A percentile compares a stretch with the other conserved stretches of the same genome.
phyloP scores from a whole-genome alignment of 1,140 invertebrate genomes.

The Teleogryllus occipitalis region DNA sequence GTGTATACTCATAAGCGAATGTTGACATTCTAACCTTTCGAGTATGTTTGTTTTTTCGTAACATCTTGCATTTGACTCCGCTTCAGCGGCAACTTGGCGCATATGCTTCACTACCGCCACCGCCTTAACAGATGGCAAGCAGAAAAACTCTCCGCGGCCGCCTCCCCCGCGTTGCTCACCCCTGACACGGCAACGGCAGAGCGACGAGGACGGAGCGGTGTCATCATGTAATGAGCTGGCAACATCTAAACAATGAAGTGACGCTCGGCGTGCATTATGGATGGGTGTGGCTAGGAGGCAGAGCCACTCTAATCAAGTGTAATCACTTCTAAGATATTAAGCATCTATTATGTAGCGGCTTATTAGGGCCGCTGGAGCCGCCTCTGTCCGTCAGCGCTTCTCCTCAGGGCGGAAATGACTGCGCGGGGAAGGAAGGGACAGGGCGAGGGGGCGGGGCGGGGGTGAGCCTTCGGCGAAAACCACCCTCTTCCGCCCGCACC shows the following conservation, averaged over 20 bases:
- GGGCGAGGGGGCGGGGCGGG: background rate
- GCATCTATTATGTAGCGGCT: constrained; percentile 1
- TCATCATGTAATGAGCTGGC: constrained; percentile 3
- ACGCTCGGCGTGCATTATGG: background rate
- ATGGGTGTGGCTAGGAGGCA: background rate
- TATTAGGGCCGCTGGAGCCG: background rate
- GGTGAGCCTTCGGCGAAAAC: no score
- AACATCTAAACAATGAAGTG: constrained; percentile 5
- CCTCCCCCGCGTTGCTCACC: no score
- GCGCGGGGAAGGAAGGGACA: background rate
- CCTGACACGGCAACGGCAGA: background rate
- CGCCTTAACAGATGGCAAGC: no score
- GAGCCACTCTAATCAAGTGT: background rate
- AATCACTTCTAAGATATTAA: constrained; percentile 6
- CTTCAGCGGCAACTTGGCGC: no score
- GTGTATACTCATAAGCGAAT: no score
- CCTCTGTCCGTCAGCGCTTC: background rate
- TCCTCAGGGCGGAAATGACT: background rate
- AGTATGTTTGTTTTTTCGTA: no score
- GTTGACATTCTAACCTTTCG: no score
- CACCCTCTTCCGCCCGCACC: no score
- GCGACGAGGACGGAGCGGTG: constrained; percentile 1
- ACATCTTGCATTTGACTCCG: no score
- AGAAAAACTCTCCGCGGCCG: no score
- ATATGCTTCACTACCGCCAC: no score